phyloP scores from a whole-genome alignment of 2,113 vertebrate genomes.

The Protobothrops flavoviridis region DNA sequence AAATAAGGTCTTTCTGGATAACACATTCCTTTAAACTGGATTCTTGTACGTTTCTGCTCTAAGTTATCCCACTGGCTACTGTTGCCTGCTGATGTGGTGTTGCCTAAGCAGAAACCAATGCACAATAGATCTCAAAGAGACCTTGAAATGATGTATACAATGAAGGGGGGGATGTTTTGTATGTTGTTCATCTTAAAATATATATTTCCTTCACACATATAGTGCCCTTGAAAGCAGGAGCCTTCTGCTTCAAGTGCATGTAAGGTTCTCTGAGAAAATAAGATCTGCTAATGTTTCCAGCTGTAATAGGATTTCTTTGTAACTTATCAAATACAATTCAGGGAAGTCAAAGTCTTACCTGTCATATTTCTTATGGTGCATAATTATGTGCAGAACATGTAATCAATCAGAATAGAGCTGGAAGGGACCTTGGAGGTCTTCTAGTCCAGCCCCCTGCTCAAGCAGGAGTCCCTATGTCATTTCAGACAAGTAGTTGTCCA shows the following conservation, averaged over 20 bases:
- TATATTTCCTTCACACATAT: background rate
- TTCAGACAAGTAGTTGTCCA: no score
- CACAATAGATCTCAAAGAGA: background rate
- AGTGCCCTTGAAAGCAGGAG: background rate
- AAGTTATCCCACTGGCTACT: background rate
- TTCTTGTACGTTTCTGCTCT: background rate
- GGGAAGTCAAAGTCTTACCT: background rate
- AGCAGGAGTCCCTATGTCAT: no score
- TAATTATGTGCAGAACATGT: background rate
- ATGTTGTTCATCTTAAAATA: background rate
- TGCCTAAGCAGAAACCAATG: background rate
- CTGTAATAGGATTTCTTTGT: background rate
- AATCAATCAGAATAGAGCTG: no score
- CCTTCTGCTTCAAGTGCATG: background rate
- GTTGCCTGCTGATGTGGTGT: background rate
- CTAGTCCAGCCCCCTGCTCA: no score
- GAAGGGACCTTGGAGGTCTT: no score
- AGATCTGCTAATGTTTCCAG: background rate
- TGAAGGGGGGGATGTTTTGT: background rate
- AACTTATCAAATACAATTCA: background rate
- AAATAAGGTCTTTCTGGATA: background rate
- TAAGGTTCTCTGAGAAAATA: background rate
- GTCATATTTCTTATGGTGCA: background rate
- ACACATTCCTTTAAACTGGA: background rate
- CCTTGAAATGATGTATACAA: background rate